Percentiles rank a stretch among this genome's conserved stretches.
phyloP scores from a whole-genome alignment of 2,113 vertebrate species.

The Tretioscincus oriximinensis region DNA sequence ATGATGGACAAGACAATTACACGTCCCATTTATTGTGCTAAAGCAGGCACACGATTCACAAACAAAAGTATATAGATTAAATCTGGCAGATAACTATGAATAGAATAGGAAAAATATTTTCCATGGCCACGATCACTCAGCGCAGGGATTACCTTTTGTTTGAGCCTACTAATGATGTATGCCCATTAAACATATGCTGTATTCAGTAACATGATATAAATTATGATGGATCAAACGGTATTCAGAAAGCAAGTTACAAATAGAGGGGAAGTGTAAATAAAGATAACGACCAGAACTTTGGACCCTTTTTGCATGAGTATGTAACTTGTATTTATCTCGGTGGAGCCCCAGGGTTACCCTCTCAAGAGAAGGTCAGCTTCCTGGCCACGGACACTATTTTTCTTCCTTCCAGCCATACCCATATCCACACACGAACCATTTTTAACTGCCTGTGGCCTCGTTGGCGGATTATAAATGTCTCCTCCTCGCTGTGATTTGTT shows the following conservation, averaged over 20 bases:
- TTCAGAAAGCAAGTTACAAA: background rate
- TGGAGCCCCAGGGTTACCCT: constrained; percentile 65
- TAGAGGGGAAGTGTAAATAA: background rate
- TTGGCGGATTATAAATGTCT: constrained; percentile 95
- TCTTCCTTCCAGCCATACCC: constrained; percentile 70
- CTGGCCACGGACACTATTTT: constrained; percentile 82
- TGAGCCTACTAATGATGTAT: background rate
- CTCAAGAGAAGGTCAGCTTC: constrained; percentile 84
- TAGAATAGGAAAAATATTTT: background rate
- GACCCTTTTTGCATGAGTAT: background rate
- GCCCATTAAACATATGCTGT: background rate
- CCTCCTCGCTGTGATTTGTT: constrained; percentile 94
- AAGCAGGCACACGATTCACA: background rate
- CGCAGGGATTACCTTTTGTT: background rate
- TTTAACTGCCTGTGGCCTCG: constrained; percentile 88
- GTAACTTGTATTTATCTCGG: constrained; percentile 55
- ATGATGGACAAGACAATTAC: background rate
- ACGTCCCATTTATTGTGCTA: background rate
- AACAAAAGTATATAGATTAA: background rate
- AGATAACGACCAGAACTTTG: background rate
- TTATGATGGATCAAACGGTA: background rate
- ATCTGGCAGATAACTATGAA: background rate
- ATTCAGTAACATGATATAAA: background rate
- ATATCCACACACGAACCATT: constrained; percentile 73
- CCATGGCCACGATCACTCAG: background rate